Conservation (phyloP, 2,797 vertebrate species). For the Oreochromis grahami region DNA sequence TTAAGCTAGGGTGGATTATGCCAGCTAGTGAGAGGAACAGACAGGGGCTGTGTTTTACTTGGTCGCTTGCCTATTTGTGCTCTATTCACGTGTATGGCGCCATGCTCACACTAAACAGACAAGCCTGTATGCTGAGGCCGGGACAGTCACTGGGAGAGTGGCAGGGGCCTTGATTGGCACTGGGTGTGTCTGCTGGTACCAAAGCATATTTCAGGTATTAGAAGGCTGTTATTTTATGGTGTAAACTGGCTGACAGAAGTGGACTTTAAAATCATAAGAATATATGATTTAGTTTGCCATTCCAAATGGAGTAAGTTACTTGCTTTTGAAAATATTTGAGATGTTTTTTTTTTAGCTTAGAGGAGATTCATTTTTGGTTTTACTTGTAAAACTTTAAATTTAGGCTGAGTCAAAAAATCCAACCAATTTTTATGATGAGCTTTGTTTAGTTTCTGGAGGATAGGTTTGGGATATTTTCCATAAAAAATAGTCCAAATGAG, state of each 20-base stretch:
- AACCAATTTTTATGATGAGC: background rate
- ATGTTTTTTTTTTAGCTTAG: background rate
- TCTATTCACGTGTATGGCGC: conserved; percentile 50
- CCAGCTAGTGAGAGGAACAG: conserved; percentile 56
- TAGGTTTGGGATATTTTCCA: background rate
- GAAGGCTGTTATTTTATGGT: conserved; percentile 31
- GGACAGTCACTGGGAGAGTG: conserved; percentile 9
- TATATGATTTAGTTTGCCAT: background rate
- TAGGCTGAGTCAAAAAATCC: background rate
- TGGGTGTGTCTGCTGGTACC: conserved; percentile 33
- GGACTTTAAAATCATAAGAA: background rate
- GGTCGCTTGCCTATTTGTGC: conserved; percentile 58
- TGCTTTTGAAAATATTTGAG: background rate
- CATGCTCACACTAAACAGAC: conserved; percentile 44
- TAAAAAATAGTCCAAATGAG: background rate
- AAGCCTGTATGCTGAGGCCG: conserved; percentile 25
- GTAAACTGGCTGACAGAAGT: background rate
- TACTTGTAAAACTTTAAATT: background rate
- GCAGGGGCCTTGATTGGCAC: conserved; percentile 14
- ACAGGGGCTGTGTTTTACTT: conserved; percentile 70
- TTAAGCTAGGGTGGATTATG: conserved; percentile 51
- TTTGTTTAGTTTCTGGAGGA: background rate
- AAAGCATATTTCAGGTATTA: conserved; percentile 49
- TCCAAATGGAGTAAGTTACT: background rate
- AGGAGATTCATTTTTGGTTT: background rate